Evolutionary conservation across 2,113 vertebrate genomes (phyloP).

Genomic region (Archocentrus centrarchus): DNA sequence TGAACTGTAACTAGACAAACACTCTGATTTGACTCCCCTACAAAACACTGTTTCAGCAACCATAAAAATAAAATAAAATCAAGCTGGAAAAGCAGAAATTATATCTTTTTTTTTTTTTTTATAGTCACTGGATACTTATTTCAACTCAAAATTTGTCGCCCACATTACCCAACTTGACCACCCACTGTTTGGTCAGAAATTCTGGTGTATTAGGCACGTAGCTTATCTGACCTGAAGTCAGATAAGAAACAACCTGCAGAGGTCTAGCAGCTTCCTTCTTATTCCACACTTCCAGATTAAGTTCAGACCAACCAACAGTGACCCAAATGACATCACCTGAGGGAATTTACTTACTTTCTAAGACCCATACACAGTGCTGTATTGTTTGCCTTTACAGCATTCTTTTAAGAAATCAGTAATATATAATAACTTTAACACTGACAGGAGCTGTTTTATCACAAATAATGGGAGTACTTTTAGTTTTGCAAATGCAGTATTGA

Average conservation of each 20-base stretch:
- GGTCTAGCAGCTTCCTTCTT: background rate
- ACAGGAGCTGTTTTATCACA: background rate
- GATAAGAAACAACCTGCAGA: background rate
- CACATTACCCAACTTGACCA: background rate
- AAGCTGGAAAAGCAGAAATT: too few species aligned
- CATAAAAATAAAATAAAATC: too few species aligned
- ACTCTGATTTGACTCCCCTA: background rate
- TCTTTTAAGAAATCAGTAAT: background rate
- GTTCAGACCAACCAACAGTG: background rate
- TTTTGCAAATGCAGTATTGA: background rate
- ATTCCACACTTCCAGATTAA: background rate
- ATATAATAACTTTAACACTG: background rate
- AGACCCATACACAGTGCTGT: background rate
- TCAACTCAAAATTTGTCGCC: background rate
- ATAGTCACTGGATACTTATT: background rate
- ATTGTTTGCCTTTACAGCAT: background rate
- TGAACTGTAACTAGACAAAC: background rate
- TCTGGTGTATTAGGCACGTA: background rate
- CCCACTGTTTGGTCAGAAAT: background rate
- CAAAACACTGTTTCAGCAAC: too few species aligned
- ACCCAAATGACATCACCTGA: slow-evolving; percentile 6
- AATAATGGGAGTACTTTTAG: background rate
- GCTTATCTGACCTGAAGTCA: background rate
- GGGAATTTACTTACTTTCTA: background rate
- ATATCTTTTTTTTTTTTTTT: too few species aligned